These are phyloP conservation scores for Ceratina australensis DNA, from an alignment of 1,140 invertebrate species.

Conservation along the genomic window DNA sequence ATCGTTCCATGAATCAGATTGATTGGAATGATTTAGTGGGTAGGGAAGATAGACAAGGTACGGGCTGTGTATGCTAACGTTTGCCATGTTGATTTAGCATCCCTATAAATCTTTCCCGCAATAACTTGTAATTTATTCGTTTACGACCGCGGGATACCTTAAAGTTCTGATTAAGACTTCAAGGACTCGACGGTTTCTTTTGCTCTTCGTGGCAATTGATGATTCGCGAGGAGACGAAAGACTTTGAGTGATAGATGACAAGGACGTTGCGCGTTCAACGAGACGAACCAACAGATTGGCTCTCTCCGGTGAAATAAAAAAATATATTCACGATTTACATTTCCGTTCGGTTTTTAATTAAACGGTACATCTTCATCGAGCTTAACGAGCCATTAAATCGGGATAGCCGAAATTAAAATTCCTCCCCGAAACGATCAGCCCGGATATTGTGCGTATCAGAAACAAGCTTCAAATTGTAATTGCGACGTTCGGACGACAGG, in stretches of 20 bases:
- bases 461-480: too few species aligned
- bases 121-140: background rate
- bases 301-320: background rate
- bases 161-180: constrained; percentile 8
- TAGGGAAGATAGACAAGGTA: background rate
- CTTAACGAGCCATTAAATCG: too few species aligned
- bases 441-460: too few species aligned
- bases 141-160: background rate
- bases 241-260: background rate
- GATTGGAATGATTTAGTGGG: constrained; percentile 9
- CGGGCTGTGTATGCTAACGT: background rate
- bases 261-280: background rate
- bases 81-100: constrained; percentile 1
- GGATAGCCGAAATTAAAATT: too few species aligned
- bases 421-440: too few species aligned
- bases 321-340: background rate
- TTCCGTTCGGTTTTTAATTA: too few species aligned
- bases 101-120: background rate
- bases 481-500: too few species aligned
- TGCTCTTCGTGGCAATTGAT: background rate
- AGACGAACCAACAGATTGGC: background rate
- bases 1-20: background rate
- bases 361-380: too few species aligned
- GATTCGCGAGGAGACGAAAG: background rate
- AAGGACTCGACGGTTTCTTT: background rate